phyloP scores from a whole-genome alignment of 2,113 vertebrate species.

The Erinaceus europaeus region DNA sequence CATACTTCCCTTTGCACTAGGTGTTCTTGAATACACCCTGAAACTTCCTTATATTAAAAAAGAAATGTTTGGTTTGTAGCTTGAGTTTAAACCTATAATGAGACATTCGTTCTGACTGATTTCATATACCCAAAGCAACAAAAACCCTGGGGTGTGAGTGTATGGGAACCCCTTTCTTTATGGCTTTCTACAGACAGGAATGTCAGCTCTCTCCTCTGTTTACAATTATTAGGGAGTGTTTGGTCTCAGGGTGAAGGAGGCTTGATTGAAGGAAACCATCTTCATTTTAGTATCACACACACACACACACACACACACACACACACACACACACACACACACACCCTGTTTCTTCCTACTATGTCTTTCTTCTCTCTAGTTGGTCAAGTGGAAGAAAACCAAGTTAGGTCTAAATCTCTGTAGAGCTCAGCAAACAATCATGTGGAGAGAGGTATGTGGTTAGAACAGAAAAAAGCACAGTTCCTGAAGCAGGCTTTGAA shows the following conservation, averaged over 20 bases:
- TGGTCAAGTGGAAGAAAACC: not conserved
- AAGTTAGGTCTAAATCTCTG: not conserved
- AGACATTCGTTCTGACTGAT: slow-evolving; percentile 34
- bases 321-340: no score
- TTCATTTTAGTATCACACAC: not conserved
- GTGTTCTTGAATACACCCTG: slow-evolving; percentile 52
- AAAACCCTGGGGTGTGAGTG: not conserved
- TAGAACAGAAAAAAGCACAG: not conserved
- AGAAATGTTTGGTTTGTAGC: slow-evolving; percentile 56
- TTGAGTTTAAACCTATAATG: slow-evolving; percentile 34
- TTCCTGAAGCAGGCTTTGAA: not conserved
- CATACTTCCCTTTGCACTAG: slow-evolving; percentile 34
- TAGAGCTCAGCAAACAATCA: not conserved
- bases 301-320: no score
- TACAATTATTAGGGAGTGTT: not conserved
- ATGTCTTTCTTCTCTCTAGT: not conserved
- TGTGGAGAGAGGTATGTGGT: not conserved
- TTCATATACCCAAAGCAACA: slow-evolving; percentile 18
- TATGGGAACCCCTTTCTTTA: not conserved
- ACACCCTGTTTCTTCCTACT: no score
- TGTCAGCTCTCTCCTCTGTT: not conserved
- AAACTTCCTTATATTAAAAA: slow-evolving; percentile 45
- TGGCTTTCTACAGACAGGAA: not conserved
- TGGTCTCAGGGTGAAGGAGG: not conserved
- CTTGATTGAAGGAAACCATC: not conserved